These are phyloP conservation scores for Alfaro cultratus DNA, from an alignment of 2,797 vertebrate genomes.

Conservation along the genomic window DNA sequence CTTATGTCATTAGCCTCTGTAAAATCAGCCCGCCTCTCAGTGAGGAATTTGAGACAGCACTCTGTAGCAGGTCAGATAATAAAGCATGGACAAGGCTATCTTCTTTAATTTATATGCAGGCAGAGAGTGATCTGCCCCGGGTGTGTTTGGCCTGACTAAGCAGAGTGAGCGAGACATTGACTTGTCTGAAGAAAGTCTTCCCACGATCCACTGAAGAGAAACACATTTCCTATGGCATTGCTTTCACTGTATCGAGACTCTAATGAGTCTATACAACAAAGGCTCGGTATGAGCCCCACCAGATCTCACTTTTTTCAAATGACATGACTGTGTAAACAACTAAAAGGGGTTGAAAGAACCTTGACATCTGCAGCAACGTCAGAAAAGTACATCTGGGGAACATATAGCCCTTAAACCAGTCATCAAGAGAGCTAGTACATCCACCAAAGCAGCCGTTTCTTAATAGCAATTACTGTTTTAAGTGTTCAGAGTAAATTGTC, in stretches of 20 bases:
- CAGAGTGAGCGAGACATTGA: conserved; percentile 67
- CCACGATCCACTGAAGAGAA: conserved; percentile 55
- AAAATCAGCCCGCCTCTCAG: conserved; percentile 52
- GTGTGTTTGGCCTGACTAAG: conserved; percentile 77
- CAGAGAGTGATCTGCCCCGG: conserved; percentile 70
- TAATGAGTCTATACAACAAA: conserved; percentile 4
- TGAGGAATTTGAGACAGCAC: conserved; percentile 64
- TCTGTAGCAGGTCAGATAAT: conserved; percentile 57
- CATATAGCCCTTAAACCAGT: conserved; percentile 35
- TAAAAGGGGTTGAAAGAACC: conserved; percentile 16
- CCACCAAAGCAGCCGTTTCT: conserved; percentile 48
- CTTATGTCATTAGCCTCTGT: conserved; percentile 57
- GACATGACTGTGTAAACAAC: conserved; percentile 22
- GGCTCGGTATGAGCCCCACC: conserved; percentile 19
- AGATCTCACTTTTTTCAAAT: conserved; percentile 13
- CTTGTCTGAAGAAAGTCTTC: conserved; percentile 69
- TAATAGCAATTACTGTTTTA: conserved; percentile 61
- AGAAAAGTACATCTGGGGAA: conserved; percentile 35
- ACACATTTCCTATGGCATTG: conserved; percentile 30
- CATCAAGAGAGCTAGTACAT: conserved; percentile 40
- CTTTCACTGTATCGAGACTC: conserved; percentile 13
- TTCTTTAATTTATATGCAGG: conserved; percentile 77
- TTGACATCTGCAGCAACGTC: conserved; percentile 21
- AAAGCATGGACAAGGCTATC: conserved; percentile 63
- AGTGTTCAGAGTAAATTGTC: conserved; percentile 52